Conservation (phyloP, 1,140 invertebrate species). For the Cherax quadricarinatus region DNA sequence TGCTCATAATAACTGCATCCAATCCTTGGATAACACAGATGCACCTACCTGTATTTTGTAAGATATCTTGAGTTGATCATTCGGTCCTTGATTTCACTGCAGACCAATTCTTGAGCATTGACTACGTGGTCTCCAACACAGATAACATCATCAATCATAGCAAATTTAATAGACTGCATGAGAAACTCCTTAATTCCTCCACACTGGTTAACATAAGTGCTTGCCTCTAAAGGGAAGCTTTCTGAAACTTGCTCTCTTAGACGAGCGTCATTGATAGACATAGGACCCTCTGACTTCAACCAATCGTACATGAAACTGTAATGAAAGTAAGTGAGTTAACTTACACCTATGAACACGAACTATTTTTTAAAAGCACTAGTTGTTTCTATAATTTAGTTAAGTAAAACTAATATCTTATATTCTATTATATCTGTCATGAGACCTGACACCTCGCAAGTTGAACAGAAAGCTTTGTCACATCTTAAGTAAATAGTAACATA, state of each 20-base stretch:
- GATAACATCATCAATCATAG: slow-evolving; percentile 61
- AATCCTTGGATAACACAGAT: too few species aligned
- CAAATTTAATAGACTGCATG: slow-evolving; percentile 64
- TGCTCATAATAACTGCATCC: too few species aligned
- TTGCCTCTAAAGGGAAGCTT: slow-evolving; percentile 57
- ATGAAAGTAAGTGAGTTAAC: neutral
- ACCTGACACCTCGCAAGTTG: too few species aligned
- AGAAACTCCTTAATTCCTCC: slow-evolving; percentile 56
- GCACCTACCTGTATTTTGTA: slow-evolving; percentile 17
- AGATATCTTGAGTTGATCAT: slow-evolving; percentile 50
- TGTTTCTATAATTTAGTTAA: neutral
- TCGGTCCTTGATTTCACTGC: slow-evolving; percentile 28
- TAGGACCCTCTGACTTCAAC: slow-evolving; percentile 61
- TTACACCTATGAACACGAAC: neutral
- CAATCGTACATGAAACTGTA: slow-evolving; percentile 67
- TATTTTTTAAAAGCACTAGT: neutral
- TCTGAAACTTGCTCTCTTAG: slow-evolving; percentile 51
- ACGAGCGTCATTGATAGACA: slow-evolving; percentile 58
- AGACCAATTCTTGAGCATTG: slow-evolving; percentile 39
- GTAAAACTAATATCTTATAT: neutral
- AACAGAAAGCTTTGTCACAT: too few species aligned
- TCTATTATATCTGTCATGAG: neutral
- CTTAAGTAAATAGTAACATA: too few species aligned
- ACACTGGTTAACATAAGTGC: slow-evolving; percentile 51
- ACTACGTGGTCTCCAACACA: slow-evolving; percentile 61